These are phyloP conservation scores for Halocynthia roretzi DNA, from an alignment of 23 tunicate species.

Conservation along the genomic window DNA sequence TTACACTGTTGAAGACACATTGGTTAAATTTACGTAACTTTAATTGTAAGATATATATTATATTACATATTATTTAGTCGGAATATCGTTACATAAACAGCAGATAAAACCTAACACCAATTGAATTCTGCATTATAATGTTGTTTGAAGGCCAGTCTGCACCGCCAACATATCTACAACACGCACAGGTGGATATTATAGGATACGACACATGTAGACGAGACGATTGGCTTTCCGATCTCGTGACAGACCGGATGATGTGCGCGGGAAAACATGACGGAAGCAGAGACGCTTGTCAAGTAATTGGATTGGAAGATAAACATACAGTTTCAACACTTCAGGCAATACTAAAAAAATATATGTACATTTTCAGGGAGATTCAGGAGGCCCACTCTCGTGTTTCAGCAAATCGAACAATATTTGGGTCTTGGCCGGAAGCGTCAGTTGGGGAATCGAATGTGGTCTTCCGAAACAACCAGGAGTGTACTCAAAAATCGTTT, in stretches of 20 bases:
- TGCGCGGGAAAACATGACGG: conserved; percentile 90
- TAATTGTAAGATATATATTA: no score
- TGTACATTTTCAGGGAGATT: conserved; percentile 55
- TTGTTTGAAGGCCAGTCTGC: conserved; percentile 12
- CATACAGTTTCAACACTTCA: no score
- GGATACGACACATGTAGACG: conserved; percentile 37
- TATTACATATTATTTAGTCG: no score
- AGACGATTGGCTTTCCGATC: conserved; percentile 29
- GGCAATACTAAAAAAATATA: no score
- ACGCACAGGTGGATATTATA: conserved; percentile 70
- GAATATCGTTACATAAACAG: no score
- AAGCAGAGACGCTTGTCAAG: conserved; percentile 69
- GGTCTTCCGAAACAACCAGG: conserved; percentile 61
- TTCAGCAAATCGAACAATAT: conserved; percentile 14
- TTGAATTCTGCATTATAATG: conserved; percentile 1
- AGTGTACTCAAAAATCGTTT: conserved; percentile 53
- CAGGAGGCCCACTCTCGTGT: conserved; percentile 86
- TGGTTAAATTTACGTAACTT: no score
- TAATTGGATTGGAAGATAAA: neutral
- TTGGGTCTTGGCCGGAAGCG: conserved; percentile 55
- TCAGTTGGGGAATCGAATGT: conserved; percentile 75
- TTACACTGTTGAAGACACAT: no score
- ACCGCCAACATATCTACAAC: conserved; percentile 55
- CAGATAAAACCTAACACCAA: neutral
- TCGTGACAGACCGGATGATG: conserved; percentile 59